phyloP scores from a whole-genome alignment of 2,797 vertebrate genomes.

The Monodelphis domestica region DNA sequence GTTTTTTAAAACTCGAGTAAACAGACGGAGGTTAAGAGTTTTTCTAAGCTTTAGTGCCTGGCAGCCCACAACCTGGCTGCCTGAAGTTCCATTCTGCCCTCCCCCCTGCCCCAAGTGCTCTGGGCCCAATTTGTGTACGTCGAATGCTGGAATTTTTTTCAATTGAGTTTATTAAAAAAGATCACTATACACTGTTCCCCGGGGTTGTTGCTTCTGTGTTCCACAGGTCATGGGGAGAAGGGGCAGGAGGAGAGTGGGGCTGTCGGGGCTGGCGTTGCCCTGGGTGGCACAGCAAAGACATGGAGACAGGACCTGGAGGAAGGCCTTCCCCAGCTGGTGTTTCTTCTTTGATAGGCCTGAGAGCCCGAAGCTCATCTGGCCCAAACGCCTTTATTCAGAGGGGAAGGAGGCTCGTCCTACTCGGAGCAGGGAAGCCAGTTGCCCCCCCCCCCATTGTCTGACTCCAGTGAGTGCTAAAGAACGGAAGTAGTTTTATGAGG shows the following conservation, averaged over 20 bases:
- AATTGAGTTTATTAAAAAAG: background rate
- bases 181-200: background rate
- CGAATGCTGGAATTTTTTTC: background rate
- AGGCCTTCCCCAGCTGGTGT: background rate
- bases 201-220: background rate
- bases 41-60: background rate
- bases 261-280: background rate
- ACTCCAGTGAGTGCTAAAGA: too few species aligned
- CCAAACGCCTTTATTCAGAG: background rate
- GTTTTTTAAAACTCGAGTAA: constrained; percentile 68
- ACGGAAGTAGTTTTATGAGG: background rate
- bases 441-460: too few species aligned
- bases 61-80: background rate
- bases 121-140: background rate
- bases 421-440: background rate
- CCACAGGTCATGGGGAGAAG: background rate
- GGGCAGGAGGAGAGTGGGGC: background rate
- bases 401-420: background rate
- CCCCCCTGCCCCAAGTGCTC: background rate
- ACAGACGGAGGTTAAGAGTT: constrained; percentile 4
- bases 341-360: background rate
- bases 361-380: background rate
- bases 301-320: background rate
- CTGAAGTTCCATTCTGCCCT: background rate
- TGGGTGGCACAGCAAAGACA: too few species aligned